phyloP scores from a whole-genome alignment of 2,113 vertebrate genomes.

The Telmatochromis brichardi region DNA sequence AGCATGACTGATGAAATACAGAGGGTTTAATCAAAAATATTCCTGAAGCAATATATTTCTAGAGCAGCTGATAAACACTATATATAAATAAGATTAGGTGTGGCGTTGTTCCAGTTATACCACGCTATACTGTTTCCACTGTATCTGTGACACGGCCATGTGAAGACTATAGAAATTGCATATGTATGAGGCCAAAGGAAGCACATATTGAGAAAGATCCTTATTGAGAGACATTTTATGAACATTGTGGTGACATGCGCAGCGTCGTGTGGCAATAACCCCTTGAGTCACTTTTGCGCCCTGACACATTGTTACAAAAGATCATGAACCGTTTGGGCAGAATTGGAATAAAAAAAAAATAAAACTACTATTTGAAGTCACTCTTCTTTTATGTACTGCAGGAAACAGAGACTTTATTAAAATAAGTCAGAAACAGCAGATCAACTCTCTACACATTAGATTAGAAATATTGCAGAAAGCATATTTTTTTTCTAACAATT shows the following conservation, averaged over 20 bases:
- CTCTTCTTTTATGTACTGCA: neutral
- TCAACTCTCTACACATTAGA: neutral
- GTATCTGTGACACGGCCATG: neutral
- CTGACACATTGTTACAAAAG: slow-evolving; percentile 12
- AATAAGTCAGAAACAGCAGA: neutral
- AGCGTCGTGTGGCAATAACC: neutral
- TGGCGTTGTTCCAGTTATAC: neutral
- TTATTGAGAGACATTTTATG: neutral
- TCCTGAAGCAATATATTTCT: neutral
- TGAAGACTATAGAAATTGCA: neutral
- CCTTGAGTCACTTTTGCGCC: neutral
- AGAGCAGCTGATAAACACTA: neutral
- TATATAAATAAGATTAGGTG: neutral
- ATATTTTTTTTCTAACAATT: neutral
- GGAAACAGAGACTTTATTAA: neutral
- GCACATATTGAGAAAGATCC: neutral
- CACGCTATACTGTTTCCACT: neutral
- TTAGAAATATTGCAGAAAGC: neutral
- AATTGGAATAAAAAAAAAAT: neutral
- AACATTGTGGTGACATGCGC: neutral
- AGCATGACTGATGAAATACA: neutral
- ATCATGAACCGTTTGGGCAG: neutral
- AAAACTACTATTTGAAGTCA: neutral
- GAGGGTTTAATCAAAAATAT: neutral
- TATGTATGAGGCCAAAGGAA: neutral